Evolutionary conservation across 2,113 vertebrate genomes (phyloP), one percentile per base, ranked within the genome.

Genomic region (Macroglossus sobrinus): DNA sequence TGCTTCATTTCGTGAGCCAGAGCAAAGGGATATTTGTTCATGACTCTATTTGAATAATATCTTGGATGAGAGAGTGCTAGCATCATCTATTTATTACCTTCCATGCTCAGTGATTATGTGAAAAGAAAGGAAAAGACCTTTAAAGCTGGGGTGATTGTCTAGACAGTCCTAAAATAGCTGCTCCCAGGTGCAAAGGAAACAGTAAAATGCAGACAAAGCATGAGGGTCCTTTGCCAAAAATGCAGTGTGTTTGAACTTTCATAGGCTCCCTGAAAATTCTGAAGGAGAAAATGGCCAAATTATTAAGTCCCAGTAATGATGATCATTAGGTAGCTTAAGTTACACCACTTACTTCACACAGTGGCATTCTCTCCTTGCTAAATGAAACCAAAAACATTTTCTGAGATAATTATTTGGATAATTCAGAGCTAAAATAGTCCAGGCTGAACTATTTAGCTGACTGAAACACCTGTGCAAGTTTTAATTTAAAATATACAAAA

Each of bases 81-180:
- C n/a, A 53, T 93, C 94, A 59, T 97, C 96, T 94, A 61, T 93
- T 95, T 96, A 95, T 95, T 89, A 93, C 40, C 71, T 47, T 85
- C 76, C 19, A 78, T 47, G 21, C 71, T 92, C 61, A 19, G 35
- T 96, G 84, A 97, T 95, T 89, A 78, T 94, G 88, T 84, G 79
- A 90, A 89, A 79, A 97, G 90, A 98, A 97, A 97, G 96, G 97
- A 97, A 98, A 95, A 97, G 96, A 94, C 64, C 94, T 97, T 97
- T 95, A 68, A 92, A 96, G 61, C 94, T 85, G 84, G 88, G 88
- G 72, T 96, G 93, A 97, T 97, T 97, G 97, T 97, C 97, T 98
- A 98, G 97, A 97, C 97, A 96, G 96, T 93, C 87, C 81, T 47
- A 96, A 97, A 98, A 97, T 97, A 97, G 95, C 92, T 94, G 72